Evolutionary conservation across 2,797 vertebrate species (phyloP), one percentile per base, ranked within the genome.

Genomic region (Rhodeus uyekii): DNA sequence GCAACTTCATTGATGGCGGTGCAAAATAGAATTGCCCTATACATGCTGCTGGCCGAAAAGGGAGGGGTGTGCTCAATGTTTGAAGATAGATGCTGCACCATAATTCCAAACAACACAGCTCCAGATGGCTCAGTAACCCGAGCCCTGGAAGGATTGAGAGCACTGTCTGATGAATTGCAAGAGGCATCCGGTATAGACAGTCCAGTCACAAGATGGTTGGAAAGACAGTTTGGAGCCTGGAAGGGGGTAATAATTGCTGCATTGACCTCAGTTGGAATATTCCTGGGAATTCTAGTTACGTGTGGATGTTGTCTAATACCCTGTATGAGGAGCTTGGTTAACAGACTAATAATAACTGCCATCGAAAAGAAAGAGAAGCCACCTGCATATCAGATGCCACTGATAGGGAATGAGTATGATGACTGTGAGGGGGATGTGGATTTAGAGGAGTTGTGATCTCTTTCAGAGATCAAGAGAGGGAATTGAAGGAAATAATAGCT

Each of bases 11-110:
- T 50, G 0, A 86, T 86, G 85, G 58, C 53, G 0, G 64, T 77
- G 3, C 79, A 82, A 12, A 85, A 87, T 12, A 27, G 67, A 12
- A 39, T 78, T 10, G 84, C 84, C 0, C 32, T 87, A 22, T 78
- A 83, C 9, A 81, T 80, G 86, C 16, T 87, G 0, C 32, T 85
- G 19, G 87, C 86, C 1, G 82, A 87, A 18, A 82, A 69, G 36
- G 81, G 73, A n/a, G n/a, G n/a, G n/a, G n/a, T n/a, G n/a, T n/a
- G n/a, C n/a, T n/a, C n/a, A n/a, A n/a, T n/a, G n/a, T 71, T 85
- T 24, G 76, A 78, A 0, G 32, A 39, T 0, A 1, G 18, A 0
- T 85, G 79, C 24, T 89, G 79, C n/a, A 85, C 83, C 0, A 85
- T 53, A 4, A 78, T 81, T 0, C 83, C 87, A 0, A 78, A 81